A percentile compares a stretch with the other conserved stretches of the same genome.
phyloP scores from a whole-genome alignment of 2,113 vertebrate genomes.

The Phyllostomus discolor region DNA sequence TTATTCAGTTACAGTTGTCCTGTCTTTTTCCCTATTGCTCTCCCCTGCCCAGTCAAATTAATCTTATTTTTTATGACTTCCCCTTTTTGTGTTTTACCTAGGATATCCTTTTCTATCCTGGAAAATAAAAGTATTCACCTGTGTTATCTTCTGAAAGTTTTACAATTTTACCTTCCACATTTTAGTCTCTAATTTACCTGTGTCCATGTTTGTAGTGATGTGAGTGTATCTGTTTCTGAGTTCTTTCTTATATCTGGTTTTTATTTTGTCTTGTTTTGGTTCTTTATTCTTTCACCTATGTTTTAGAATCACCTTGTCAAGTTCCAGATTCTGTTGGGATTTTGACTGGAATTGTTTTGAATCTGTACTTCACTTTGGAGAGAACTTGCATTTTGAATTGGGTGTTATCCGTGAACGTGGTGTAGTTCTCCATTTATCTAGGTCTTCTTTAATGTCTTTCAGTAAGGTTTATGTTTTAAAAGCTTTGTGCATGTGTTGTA shows the following conservation, averaged over 20 bases:
- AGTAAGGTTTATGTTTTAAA: background rate
- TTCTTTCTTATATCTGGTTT: background rate
- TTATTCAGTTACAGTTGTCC: too few species aligned
- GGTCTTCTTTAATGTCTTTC: background rate
- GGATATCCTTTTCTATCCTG: background rate
- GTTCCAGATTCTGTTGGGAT: background rate
- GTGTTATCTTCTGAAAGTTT: background rate
- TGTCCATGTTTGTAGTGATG: background rate
- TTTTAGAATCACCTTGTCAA: background rate
- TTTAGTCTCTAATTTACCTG: background rate
- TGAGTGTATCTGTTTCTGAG: background rate
- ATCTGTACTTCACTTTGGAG: background rate
- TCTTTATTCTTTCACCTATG: background rate
- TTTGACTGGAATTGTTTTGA: slow-evolving; percentile 33
- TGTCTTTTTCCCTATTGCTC: too few species aligned
- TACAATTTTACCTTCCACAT: background rate
- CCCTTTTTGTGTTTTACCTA: background rate
- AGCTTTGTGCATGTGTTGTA: background rate
- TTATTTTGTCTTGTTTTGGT: background rate
- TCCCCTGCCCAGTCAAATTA: background rate
- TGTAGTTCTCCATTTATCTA: background rate
- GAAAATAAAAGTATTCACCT: background rate
- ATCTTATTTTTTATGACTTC: background rate
- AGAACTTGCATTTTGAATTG: background rate
- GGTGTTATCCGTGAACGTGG: background rate